Evolutionary conservation across 2,888 invertebrate genomes (phyloP).

Genomic region (Machimus rusticus): DNA sequence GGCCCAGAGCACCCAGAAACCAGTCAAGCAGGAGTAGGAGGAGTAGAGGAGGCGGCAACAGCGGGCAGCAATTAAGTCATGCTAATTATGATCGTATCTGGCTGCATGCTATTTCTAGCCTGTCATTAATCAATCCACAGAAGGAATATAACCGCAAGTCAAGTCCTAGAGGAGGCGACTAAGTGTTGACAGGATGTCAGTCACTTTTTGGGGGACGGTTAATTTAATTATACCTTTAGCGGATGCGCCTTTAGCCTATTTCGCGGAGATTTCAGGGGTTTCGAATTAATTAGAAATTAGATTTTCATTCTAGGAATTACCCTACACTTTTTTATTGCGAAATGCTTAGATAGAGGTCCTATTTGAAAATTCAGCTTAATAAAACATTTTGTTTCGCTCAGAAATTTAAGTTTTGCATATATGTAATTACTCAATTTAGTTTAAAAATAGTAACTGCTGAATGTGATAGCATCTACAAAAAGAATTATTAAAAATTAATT

Average conservation of each 20-base stretch:
- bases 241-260: background rate
- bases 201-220: background rate
- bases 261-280: background rate
- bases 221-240: background rate
- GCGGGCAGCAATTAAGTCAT: conserved; percentile 11
- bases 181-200: conserved; percentile 15
- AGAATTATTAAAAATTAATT: background rate
- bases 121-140: conserved; percentile 13
- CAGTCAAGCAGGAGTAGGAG: background rate
- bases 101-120: background rate
- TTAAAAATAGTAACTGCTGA: background rate
- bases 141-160: background rate
- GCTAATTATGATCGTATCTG: conserved; percentile 20
- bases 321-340: background rate
- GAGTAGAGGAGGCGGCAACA: background rate
- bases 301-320: background rate
- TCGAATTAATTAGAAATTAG: background rate
- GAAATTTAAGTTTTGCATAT: background rate
- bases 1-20: background rate
- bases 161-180: background rate
- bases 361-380: background rate
- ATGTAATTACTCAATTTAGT: background rate
- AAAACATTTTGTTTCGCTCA: background rate
- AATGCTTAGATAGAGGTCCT: background rate
- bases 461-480: background rate